Evolutionary conservation across 1,140 invertebrate genomes (phyloP).

Genomic region (Drosophila elegans): DNA sequence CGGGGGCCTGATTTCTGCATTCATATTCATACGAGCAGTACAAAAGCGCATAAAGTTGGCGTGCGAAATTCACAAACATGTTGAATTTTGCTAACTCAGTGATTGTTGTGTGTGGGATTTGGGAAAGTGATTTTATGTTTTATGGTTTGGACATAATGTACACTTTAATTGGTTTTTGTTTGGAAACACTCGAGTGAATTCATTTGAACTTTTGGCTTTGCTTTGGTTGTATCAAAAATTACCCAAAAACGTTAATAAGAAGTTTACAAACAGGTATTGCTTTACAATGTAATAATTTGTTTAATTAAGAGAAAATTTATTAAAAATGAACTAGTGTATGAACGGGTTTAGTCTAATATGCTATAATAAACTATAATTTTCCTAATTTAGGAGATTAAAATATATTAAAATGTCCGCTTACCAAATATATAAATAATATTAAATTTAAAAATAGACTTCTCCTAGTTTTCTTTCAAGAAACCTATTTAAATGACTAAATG

Average conservation of each 20-base stretch:
- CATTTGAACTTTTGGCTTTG: conserved; percentile 22
- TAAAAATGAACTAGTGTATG: too few species aligned
- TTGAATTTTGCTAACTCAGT: conserved; percentile 13
- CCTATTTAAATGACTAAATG: too few species aligned
- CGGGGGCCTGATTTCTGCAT: conserved; percentile 33
- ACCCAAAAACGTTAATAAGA: neutral
- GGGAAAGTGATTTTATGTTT: conserved; percentile 49
- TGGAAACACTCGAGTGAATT: conserved; percentile 32
- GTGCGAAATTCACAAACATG: conserved; percentile 41
- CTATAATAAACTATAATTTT: too few species aligned
- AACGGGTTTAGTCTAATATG: too few species aligned
- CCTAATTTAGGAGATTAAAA: too few species aligned
- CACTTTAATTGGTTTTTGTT: conserved; percentile 43
- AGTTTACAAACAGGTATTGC: neutral
- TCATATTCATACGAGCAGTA: conserved; percentile 33
- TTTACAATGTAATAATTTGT: too few species aligned
- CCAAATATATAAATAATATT: too few species aligned
- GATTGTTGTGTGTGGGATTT: conserved; percentile 19
- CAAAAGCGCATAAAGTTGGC: conserved; percentile 53
- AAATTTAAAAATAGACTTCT: too few species aligned
- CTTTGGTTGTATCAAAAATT: conserved; percentile 9
- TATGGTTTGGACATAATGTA: conserved; percentile 43
- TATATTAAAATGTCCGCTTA: too few species aligned
- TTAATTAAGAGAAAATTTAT: too few species aligned
- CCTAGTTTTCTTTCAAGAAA: too few species aligned